Conservation (phyloP, 2,113 vertebrate species). For the Gambusia holbrooki region DNA sequence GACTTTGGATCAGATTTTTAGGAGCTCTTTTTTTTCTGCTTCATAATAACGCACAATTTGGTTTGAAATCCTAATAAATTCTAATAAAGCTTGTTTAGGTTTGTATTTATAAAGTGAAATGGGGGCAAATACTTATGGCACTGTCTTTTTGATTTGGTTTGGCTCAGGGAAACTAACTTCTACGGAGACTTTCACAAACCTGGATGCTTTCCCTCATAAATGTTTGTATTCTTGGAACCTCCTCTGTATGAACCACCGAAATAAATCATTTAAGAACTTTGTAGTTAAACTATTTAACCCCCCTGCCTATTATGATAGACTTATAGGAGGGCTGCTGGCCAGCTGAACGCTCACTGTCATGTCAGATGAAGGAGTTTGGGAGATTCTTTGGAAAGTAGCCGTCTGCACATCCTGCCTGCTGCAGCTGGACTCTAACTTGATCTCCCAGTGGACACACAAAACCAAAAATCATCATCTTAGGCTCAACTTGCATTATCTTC, state of each 20-base stretch:
- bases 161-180: not conserved
- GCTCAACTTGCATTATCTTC: conserved; percentile 1
- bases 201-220: not conserved
- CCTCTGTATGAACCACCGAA: conserved; percentile 12
- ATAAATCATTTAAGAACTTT: conserved; percentile 18
- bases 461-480: conserved; percentile 5
- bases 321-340: not conserved
- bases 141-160: not conserved
- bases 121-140: not conserved
- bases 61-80: no score
- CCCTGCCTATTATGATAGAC: not conserved
- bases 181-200: not conserved
- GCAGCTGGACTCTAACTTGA: conserved; percentile 63
- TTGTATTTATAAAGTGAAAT: not conserved
- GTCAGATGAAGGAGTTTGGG: conserved; percentile 23
- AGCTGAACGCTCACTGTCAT: not conserved
- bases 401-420: conserved; percentile 18
- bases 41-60: no score
- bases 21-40: no score
- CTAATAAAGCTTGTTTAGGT: not conserved
- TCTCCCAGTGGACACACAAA: conserved; percentile 44
- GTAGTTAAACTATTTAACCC: conserved; percentile 1
- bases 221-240: not conserved
- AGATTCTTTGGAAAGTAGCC: conserved; percentile 53
- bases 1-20: no score